Base-by-base conservation (phyloP, 1,140 invertebrate species). In the Drosophila rhopaloa region DNA sequence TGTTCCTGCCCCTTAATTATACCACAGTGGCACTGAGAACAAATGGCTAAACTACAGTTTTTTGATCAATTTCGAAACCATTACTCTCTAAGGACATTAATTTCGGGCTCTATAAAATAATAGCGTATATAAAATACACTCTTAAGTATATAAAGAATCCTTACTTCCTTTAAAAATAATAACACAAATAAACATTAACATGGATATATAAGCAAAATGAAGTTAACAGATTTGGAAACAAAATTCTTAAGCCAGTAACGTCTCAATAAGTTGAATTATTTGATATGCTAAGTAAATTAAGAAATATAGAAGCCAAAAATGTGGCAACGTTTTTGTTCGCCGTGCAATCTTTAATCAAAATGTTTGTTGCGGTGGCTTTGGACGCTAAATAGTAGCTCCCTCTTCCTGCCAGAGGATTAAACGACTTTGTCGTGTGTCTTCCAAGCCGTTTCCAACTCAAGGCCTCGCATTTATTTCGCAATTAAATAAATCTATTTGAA, bases 1-100 rank as follows among this genome's bases (percentile, higher is more conserved):
- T 29, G 11, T 40, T 56, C 11, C 24, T 4, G 4, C 24, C 14
- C 13, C 59, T 61, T 63, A 43, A 60, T 63, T 63, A 60, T 60
- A 55, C 10, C 37, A 2, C 6, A 19, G 38, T 14, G 16, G 59
- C 53, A 58, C 53, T 58, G n/a, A 40, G 11, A 62, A 43, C 3
- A 32, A 62, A n/a, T 38, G 7, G 14, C 5, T 8, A 9, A 38
- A 27, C 11, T 57, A 24, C 16, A 10, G 10, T 16, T 24, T 44
- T 44, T 10, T 19, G 2, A 10, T 7, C 1, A 19, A 7, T 50
- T 7, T 4, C 0, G 4, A 24, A 24, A 24, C 24, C 24, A 24
- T 24, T 24, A 4, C 24, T 24, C 24, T 24, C 24, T 19, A 14
- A 41, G 2, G 6, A 19, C 19, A 19, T 19, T 19, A 19, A 19